Conservation (phyloP, 2,113 vertebrate genomes). For the Leptodactylus fuscus region DNA sequence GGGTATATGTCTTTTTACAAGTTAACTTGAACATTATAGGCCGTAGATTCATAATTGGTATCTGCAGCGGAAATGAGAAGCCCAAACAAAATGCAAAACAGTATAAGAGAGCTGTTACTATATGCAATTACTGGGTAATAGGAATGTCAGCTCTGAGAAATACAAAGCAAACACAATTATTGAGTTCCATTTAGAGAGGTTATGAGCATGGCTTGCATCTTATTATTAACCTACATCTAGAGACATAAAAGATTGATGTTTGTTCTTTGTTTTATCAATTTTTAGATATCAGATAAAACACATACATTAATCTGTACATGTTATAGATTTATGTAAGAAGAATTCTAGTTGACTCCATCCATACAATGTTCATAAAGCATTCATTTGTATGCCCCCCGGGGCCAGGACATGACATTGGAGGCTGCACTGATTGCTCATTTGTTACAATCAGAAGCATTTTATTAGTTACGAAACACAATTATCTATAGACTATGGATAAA, state of each 20-base stretch:
- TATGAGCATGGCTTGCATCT: background rate
- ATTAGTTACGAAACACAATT: constrained; percentile 26
- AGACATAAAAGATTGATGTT: background rate
- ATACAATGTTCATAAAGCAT: background rate
- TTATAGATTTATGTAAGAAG: background rate
- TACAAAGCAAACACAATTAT: constrained; percentile 28
- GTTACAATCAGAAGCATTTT: constrained; percentile 31
- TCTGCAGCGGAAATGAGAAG: background rate
- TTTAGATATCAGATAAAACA: background rate
- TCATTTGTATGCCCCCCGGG: constrained; percentile 12
- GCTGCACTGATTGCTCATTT: constrained; percentile 24
- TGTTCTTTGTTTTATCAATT: background rate
- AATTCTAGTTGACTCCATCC: background rate
- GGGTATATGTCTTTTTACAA: background rate
- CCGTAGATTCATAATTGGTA: background rate
- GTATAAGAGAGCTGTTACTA: background rate
- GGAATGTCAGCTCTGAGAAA: constrained; percentile 8
- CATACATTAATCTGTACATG: background rate
- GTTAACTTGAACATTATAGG: background rate
- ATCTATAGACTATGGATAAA: constrained; percentile 1
- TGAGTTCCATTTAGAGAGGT: background rate
- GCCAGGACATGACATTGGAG: background rate
- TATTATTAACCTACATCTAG: background rate
- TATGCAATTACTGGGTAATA: constrained; percentile 14
- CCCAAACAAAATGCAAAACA: constrained; percentile 17